Evolutionary conservation across 2,797 vertebrate genomes (phyloP).

Genomic region (Enteromius paludinosus): DNA sequence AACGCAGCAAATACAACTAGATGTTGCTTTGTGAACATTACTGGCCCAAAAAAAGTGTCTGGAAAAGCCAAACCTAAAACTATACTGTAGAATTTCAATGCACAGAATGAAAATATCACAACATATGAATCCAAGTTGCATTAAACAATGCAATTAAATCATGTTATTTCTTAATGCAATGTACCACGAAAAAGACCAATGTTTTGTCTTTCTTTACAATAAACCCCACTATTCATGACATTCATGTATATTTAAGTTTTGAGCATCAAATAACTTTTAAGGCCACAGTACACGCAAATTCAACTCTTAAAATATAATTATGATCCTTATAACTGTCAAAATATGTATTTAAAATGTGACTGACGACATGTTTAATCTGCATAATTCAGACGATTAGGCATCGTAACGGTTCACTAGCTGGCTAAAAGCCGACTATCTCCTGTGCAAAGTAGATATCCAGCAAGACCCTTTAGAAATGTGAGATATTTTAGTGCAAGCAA

Average conservation of each 20-base stretch:
- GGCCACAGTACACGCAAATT: neutral
- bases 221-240: neutral
- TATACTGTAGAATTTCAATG: neutral
- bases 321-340: conserved; percentile 16
- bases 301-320: neutral
- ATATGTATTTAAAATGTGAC: conserved; percentile 20
- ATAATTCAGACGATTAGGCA: conserved; percentile 37
- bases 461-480: neutral
- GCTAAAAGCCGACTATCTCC: conserved; percentile 31
- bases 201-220: neutral
- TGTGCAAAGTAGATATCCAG: conserved; percentile 14
- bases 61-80: neutral
- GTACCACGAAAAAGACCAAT: neutral
- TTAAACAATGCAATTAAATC: neutral
- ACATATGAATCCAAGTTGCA: neutral
- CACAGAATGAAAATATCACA: neutral
- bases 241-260: conserved; percentile 4
- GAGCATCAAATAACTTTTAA: neutral
- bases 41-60: neutral
- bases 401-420: conserved; percentile 29
- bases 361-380: neutral
- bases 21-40: neutral
- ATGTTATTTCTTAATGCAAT: neutral
- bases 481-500: conserved; percentile 38
- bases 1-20: neutral